Evolutionary conservation across 2,113 vertebrate genomes (phyloP).

Genomic region (Macaca nemestrina): DNA sequence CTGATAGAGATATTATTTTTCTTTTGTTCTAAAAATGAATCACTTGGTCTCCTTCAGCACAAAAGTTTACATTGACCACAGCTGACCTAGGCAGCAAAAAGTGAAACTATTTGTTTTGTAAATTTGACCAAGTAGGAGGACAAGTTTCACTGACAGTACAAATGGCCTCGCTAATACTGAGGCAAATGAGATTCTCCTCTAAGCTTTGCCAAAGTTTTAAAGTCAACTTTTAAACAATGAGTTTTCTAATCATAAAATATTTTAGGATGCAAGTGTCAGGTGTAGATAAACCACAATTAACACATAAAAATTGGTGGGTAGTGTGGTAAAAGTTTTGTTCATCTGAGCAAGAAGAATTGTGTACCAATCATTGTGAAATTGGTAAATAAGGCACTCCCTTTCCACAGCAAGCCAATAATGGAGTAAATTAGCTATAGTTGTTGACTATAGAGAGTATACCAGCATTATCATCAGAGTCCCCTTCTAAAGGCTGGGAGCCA

Average conservation of each 20-base stretch:
- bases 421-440: neutral
- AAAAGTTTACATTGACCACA: neutral
- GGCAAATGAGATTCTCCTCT: neutral
- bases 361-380: neutral
- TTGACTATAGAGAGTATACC: neutral
- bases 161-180: neutral
- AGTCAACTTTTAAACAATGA: neutral
- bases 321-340: neutral
- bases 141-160: neutral
- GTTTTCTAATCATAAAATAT: neutral
- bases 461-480: neutral
- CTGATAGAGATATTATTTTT: neutral
- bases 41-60: neutral
- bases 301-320: neutral
- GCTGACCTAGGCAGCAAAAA: neutral
- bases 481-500: neutral
- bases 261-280: neutral
- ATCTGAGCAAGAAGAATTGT: neutral
- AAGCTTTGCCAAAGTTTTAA: conserved; percentile 4
- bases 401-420: neutral
- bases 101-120: conserved; percentile 54
- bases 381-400: neutral
- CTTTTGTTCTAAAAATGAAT: conserved; percentile 5
- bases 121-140: neutral
- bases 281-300: neutral